Conservation (phyloP, 1,140 invertebrate species). For the Oedothorax gibbosus region DNA sequence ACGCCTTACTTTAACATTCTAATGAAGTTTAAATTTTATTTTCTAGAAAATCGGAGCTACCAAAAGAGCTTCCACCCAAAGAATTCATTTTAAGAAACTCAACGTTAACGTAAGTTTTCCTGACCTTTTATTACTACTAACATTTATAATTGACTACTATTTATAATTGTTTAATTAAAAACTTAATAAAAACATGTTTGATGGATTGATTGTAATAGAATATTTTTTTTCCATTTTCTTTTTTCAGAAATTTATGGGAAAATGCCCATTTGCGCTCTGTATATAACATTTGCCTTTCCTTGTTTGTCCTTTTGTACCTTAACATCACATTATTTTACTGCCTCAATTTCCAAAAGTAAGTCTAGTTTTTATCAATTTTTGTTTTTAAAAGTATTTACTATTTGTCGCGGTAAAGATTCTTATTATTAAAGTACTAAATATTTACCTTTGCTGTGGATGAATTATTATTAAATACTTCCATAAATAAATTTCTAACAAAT, state of each 20-base stretch:
- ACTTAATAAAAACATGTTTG: neutral
- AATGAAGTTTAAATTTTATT: neutral
- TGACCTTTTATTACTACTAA: neutral
- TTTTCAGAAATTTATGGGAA: slow-evolving; percentile 52
- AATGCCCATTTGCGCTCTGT: slow-evolving; percentile 46
- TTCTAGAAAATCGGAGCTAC: neutral
- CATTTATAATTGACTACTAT: neutral
- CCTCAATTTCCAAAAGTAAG: slow-evolving; percentile 46
- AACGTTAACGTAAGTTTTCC: slow-evolving; percentile 46
- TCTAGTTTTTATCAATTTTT: neutral
- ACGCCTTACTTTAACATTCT: neutral
- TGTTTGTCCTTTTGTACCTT: slow-evolving; percentile 41
- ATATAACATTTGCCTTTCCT: slow-evolving; percentile 51
- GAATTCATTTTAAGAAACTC: slow-evolving; percentile 54
- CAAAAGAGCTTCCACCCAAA: slow-evolving; percentile 50
- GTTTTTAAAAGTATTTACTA: too few species aligned
- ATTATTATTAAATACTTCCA: too few species aligned
- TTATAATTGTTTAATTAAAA: neutral
- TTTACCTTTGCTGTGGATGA: too few species aligned
- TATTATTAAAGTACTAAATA: too few species aligned
- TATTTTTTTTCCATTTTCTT: neutral
- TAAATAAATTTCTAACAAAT: too few species aligned
- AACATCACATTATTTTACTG: slow-evolving; percentile 46
- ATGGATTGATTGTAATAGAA: neutral
- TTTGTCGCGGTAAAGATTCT: too few species aligned